A percentile compares a stretch with the other conserved stretches of the same genome.
Evolutionary conservation across 2,797 vertebrate species (phyloP).

Genomic region (Gymnoscopelus microlampas): DNA sequence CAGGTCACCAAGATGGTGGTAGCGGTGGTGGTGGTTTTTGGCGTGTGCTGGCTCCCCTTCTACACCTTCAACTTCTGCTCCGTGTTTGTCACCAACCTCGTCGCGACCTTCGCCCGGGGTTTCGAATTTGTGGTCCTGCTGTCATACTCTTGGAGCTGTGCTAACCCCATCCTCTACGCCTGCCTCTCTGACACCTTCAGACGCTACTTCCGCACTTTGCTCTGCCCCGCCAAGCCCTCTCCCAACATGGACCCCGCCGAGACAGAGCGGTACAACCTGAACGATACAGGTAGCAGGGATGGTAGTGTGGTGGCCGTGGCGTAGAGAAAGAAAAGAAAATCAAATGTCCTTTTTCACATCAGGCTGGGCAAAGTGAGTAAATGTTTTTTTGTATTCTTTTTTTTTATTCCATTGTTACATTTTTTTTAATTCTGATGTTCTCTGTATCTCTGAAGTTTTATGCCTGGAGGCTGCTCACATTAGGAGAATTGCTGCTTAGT

Average conservation of each 20-base stretch:
- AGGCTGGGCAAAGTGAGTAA: too few species aligned
- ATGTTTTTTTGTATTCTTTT: not conserved
- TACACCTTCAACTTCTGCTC: conserved; percentile 83
- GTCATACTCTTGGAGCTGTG: conserved; percentile 85
- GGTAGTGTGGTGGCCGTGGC: conserved; percentile 49
- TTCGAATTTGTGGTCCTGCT: conserved; percentile 80
- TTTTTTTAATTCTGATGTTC: too few species aligned
- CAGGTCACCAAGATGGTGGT: conserved; percentile 83
- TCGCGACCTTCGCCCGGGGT: conserved; percentile 54
- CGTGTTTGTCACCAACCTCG: conserved; percentile 32
- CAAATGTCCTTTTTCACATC: too few species aligned
- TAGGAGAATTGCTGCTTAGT: too few species aligned
- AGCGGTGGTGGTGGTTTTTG: conserved; percentile 77
- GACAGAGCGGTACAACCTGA: conserved; percentile 71
- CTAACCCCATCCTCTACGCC: conserved; percentile 83
- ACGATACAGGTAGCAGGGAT: conserved; percentile 53
- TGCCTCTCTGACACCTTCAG: conserved; percentile 79
- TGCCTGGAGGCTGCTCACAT: too few species aligned
- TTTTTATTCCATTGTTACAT: too few species aligned
- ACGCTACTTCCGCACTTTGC: conserved; percentile 72
- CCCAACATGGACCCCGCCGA: conserved; percentile 48
- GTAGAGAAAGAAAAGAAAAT: conserved; percentile 17
- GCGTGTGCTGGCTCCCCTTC: conserved; percentile 83
- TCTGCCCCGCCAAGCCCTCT: conserved; percentile 66
- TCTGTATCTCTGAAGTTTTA: too few species aligned